phyloP scores from a whole-genome alignment of 2,797 vertebrate genomes.

The Poecilia picta region DNA sequence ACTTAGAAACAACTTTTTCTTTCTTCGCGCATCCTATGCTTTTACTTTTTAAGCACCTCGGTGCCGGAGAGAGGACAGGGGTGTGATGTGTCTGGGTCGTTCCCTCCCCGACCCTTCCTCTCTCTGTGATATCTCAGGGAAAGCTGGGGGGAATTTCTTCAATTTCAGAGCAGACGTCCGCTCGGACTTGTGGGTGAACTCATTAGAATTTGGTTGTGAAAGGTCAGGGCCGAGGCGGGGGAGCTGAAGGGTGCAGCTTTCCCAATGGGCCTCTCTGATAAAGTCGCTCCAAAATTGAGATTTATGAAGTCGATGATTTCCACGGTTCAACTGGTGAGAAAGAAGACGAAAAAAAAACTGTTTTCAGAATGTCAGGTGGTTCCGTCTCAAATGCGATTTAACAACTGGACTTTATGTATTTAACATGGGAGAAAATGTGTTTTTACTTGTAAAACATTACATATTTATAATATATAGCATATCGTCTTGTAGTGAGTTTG shows the following conservation, averaged over 20 bases:
- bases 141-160: slow-evolving; percentile 1
- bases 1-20: slow-evolving; percentile 7
- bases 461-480: not conserved
- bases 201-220: slow-evolving; percentile 11
- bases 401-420: not conserved
- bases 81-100: slow-evolving; percentile 5
- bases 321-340: not conserved
- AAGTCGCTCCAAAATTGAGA: not conserved
- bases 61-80: not conserved
- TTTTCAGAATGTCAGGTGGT: not conserved
- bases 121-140: not conserved
- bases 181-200: slow-evolving; percentile 9
- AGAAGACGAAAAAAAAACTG: too few species aligned
- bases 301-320: slow-evolving; percentile 1
- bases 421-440: not conserved
- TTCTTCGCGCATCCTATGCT: slow-evolving; percentile 5
- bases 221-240: slow-evolving; percentile 3
- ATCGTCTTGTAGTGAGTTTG: not conserved
- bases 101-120: not conserved
- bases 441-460: not conserved
- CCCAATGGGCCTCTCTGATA: not conserved
- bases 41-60: slow-evolving; percentile 15
- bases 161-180: slow-evolving; percentile 6
- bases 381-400: not conserved
- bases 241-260: not conserved